Conservation (phyloP, 2,797 vertebrate species). For the Nyctalus aviator region DNA sequence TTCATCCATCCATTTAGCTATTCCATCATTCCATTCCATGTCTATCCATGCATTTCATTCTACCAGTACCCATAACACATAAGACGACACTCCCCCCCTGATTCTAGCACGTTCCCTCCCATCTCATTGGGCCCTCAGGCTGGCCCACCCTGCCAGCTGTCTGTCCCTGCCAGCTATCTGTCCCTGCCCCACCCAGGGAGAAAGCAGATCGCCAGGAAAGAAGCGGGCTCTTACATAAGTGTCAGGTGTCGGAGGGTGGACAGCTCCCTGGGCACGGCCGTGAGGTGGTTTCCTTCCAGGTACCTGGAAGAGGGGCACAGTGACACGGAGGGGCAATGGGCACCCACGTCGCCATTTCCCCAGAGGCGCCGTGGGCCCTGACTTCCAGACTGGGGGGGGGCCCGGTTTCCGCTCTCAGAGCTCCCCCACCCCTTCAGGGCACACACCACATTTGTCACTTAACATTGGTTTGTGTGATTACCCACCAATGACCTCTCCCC, state of each 20-base stretch:
- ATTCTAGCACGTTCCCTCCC: neutral
- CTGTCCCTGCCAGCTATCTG: too few relatives aligned
- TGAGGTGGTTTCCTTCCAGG: slow-evolving; percentile 97
- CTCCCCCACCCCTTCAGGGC: neutral
- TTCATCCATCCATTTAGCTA: neutral
- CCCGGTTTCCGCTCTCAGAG: neutral
- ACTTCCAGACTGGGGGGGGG: neutral
- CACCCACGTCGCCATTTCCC: neutral
- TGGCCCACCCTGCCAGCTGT: too few relatives aligned
- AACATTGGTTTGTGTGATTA: neutral
- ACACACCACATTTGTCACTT: neutral
- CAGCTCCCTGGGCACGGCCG: slow-evolving; percentile 95
- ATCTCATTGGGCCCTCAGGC: neutral
- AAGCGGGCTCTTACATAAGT: slow-evolving; percentile 91
- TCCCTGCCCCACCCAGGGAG: too few relatives aligned
- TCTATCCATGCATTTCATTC: neutral
- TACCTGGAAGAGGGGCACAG: slow-evolving; percentile 90
- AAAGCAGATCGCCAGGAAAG: neutral
- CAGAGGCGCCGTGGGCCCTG: neutral
- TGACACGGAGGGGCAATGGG: neutral
- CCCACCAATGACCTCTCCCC: neutral
- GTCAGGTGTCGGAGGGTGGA: slow-evolving; percentile 94
- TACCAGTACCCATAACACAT: neutral
- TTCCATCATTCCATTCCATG: neutral
- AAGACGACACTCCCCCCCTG: neutral